Evolutionary conservation across 1,140 invertebrate species (phyloP), one percentile per base, ranked within the genome.

Genomic region (Orchesella cincta): DNA sequence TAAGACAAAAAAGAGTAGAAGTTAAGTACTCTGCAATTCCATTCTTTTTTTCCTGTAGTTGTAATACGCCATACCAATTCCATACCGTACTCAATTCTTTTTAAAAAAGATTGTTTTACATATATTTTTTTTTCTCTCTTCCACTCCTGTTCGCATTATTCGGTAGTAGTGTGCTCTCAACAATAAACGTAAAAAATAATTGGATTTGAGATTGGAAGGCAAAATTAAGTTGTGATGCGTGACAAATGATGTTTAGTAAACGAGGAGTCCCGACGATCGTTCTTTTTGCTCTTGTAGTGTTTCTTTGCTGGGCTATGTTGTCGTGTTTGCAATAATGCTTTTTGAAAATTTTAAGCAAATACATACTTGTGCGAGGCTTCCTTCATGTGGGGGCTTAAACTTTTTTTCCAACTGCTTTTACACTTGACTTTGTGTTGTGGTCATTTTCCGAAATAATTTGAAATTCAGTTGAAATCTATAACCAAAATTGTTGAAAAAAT

Each of bases 141-240:
- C 54, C 26, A 18, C 75, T 76, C 28, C 74, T 70, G 77, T 72
- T 73, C 77, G 52, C 77, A 78, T 78, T 76, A 78, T 78, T 74
- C 74, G 77, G 75, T 78, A 67, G 62, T 67, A 16, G 62, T 67
- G 62, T 67, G 62, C 62, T 67, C 62, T 67, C 71, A 46, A 73
- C 39, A 73, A 73, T 73, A 73, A 73, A 73, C 71, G 71, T 73
- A 73, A 73, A 78, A 78, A 78, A 78, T 78, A 78, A 78, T 78
- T 78, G 76, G 76, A 78, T 78, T 78, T 78, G 76, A 78, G 73
- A 73, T 78, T 73, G 71, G 71, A 73, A 46, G 36, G 71, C 28
- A 78, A 78, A 78, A 78, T 78, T 78, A 78, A 77, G 76, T 71
- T 78, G 46, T 74, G 76, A 74, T 78, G 76, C 76, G 76, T 72